A percentile compares a stretch with the other conserved stretches of the same genome.
Conservation (phyloP, 2,797 vertebrate species). For the Xenentodon cancila region DNA sequence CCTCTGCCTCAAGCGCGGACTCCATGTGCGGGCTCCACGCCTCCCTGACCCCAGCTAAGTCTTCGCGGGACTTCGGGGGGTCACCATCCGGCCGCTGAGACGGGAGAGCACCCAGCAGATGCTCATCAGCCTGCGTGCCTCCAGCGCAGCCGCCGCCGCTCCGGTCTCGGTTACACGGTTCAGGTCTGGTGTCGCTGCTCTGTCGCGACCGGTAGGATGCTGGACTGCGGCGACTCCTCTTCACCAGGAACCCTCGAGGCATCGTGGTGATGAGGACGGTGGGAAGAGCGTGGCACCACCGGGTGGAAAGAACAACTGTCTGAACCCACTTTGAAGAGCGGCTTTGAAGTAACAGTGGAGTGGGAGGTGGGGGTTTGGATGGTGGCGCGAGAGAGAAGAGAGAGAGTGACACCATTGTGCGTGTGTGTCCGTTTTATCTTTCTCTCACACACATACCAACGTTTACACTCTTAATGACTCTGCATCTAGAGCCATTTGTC, state of each 20-base stretch:
- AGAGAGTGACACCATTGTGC: not conserved
- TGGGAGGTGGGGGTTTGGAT: conserved; percentile 30
- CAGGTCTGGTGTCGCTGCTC: not conserved
- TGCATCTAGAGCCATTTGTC: too few species aligned
- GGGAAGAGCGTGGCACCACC: conserved; percentile 45
- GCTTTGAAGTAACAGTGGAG: conserved; percentile 48
- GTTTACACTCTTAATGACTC: too few species aligned
- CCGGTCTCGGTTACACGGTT: not conserved
- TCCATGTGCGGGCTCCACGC: conserved; percentile 70
- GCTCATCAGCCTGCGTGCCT: too few species aligned
- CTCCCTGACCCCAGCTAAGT: conserved; percentile 49
- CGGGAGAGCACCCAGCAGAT: not conserved
- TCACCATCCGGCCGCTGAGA: conserved; percentile 14
- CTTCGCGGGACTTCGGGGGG: conserved; percentile 45
- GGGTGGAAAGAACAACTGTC: conserved; percentile 40
- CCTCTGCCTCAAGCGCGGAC: conserved; percentile 74
- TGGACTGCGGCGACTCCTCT: conserved; percentile 86
- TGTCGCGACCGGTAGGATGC: conserved; percentile 83
- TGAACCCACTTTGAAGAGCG: conserved; percentile 4
- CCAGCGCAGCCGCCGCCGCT: not conserved
- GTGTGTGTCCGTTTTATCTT: not conserved
- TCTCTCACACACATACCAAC: too few species aligned
- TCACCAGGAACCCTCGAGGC: conserved; percentile 95
- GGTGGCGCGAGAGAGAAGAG: not conserved
- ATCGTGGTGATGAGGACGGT: conserved; percentile 66